Conservation (phyloP, 2,888 invertebrate species). For the Lithophane leautieri region DNA sequence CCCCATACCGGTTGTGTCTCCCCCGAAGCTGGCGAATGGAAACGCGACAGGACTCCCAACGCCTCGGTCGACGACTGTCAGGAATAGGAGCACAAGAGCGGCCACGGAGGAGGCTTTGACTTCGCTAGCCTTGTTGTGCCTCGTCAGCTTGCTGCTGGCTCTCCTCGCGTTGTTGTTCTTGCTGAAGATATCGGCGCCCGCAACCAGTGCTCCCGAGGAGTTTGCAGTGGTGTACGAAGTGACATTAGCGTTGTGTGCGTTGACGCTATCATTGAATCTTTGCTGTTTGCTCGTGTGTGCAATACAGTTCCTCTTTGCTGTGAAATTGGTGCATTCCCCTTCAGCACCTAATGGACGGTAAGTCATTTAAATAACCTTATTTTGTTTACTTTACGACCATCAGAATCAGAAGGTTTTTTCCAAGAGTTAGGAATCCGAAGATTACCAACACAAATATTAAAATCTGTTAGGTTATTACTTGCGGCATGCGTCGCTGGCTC, state of each 20-base stretch:
- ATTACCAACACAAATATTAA: slow-evolving; percentile 77
- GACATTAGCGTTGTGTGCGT: slow-evolving; percentile 96
- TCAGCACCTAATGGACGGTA: slow-evolving; percentile 94
- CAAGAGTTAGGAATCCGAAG: slow-evolving; percentile 48
- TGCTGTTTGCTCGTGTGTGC: slow-evolving; percentile 98
- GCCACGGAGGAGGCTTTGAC: slow-evolving; percentile 94
- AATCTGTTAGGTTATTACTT: slow-evolving; percentile 76
- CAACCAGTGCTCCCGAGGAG: slow-evolving; percentile 92
- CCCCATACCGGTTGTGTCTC: slow-evolving; percentile 81
- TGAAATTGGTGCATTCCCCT: slow-evolving; percentile 96
- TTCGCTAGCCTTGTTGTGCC: slow-evolving; percentile 95
- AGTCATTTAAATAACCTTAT: slow-evolving; percentile 68
- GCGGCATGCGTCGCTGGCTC: slow-evolving; percentile 68
- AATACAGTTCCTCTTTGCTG: slow-evolving; percentile 98
- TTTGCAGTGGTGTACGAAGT: slow-evolving; percentile 97
- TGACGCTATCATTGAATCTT: slow-evolving; percentile 96
- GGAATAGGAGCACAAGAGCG: slow-evolving; percentile 81
- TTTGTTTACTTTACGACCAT: slow-evolving; percentile 20
- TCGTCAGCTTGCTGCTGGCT: slow-evolving; percentile 96
- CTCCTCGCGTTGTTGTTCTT: slow-evolving; percentile 96
- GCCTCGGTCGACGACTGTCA: slow-evolving; percentile 78
- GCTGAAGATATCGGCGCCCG: slow-evolving; percentile 95
- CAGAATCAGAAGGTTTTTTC: slow-evolving; percentile 31
- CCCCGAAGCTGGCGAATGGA: slow-evolving; percentile 87
- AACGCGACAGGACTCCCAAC: slow-evolving; percentile 90